These are phyloP conservation scores for Cygnus buccinator DNA, from an alignment of 2,113 vertebrate genomes.

Conservation along the genomic window DNA sequence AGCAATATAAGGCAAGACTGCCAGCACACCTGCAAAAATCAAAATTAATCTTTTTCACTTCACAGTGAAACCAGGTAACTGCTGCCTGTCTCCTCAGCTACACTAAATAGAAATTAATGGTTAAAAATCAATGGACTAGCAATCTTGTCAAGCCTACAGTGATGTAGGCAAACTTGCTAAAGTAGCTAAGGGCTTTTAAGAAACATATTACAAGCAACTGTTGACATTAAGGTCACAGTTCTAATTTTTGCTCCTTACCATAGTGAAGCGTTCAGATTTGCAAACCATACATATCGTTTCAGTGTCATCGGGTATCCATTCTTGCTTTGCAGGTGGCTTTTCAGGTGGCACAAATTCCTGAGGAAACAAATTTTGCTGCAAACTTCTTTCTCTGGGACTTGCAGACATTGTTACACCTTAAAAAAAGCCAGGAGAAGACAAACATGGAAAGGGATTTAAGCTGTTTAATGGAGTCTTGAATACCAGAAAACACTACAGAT, in stretches of 20 bases:
- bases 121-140: neutral
- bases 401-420: slow-evolving; percentile 42
- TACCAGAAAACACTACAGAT: neutral
- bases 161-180: neutral
- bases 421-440: neutral
- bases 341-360: slow-evolving; percentile 91
- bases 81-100: neutral
- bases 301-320: slow-evolving; percentile 93
- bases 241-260: slow-evolving; percentile 81
- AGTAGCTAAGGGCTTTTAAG: neutral
- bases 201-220: neutral
- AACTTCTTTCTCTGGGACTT: slow-evolving; percentile 72
- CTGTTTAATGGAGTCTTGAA: neutral
- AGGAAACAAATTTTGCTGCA: slow-evolving; percentile 70
- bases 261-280: slow-evolving; percentile 90
- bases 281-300: slow-evolving; percentile 91
- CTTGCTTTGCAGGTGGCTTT: slow-evolving; percentile 84
- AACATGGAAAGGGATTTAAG: neutral
- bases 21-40: neutral
- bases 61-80: neutral
- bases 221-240: neutral
- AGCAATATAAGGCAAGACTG: neutral
- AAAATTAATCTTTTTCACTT: neutral
- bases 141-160: neutral
- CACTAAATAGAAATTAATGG: neutral